Evolutionary conservation across 2,888 invertebrate genomes (phyloP), one percentile per base, ranked within the genome.

Genomic region (Meganola albula): DNA sequence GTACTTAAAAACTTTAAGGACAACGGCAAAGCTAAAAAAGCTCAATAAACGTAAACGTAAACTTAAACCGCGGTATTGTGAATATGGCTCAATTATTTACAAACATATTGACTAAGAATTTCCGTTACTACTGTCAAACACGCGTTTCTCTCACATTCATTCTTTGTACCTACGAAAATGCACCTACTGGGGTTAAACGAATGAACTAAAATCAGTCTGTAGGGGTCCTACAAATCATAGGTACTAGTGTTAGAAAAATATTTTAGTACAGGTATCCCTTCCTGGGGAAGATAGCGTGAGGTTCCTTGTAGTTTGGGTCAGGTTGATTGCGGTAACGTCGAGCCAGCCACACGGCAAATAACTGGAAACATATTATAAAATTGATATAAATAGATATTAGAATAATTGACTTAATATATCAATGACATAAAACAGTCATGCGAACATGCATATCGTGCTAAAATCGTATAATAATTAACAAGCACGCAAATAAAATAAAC

Each of bases 301-400:
- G 90, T 62, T 90, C 88, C 75, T 91, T 89, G 74, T 91, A 90
- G 62, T 88, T 87, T 37, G 93, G 93, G 80, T 93, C 91, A 36
- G 91, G 89, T 74, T 92, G 92, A 80, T 95, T 94, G 67, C 94
- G 90, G 79, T 92, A 95, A 56, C 90, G 90, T 69, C 92, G 90
- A 46, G 94, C 92, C 72, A 93, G 85, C 79, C 93, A 90, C 55
- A 93, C 91, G 64, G 95, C 95, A 71, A 94, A 89, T 66, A 95
- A 89, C 95, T 95, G 88, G 23, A 88, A 87, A 42, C n/a, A n/a
- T n/a, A n/a, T n/a, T n/a, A n/a, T n/a, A n/a, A n/a, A n/a, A n/a
- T n/a, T n/a, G n/a, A n/a, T n/a, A n/a, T n/a, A n/a, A n/a, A n/a
- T n/a, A n/a, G n/a, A n/a, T n/a, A n/a, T 9, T 16, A 4, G 10